Evolutionary conservation across 2,113 vertebrate species (phyloP).

Genomic region (Bettongia penicillata): DNA sequence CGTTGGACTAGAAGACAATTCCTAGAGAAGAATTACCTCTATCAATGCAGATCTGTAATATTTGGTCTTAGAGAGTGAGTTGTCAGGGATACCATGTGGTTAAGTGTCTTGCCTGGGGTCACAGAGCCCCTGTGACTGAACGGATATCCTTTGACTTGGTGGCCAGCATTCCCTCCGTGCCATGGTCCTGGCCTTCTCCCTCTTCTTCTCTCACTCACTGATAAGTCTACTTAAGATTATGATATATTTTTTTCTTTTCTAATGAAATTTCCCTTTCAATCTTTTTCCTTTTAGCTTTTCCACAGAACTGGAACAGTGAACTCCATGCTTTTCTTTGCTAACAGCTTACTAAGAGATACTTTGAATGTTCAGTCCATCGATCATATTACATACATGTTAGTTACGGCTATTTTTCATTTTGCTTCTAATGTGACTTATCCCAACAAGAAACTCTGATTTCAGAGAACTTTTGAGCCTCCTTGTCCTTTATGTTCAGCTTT

Average conservation of each 20-base stretch:
- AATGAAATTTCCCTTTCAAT: conserved; percentile 73
- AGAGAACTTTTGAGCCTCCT: conserved; percentile 72
- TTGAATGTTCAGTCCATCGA: conserved; percentile 73
- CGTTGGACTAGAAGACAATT: neutral
- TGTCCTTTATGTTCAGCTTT: conserved; percentile 75
- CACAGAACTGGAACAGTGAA: conserved; percentile 65
- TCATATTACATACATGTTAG: conserved; percentile 80
- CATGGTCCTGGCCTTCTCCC: neutral
- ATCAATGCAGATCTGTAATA: neutral
- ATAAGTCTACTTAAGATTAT: neutral
- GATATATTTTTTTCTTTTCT: conserved; percentile 66
- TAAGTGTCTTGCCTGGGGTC: neutral
- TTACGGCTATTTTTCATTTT: conserved; percentile 80
- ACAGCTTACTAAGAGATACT: conserved; percentile 74
- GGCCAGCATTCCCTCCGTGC: neutral
- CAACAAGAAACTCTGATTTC: conserved; percentile 71
- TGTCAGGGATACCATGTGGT: neutral
- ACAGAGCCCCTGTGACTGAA: neutral
- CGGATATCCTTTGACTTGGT: neutral
- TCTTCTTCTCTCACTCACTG: neutral
- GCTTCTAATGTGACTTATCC: conserved; percentile 78
- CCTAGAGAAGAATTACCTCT: neutral
- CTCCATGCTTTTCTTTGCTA: conserved; percentile 65
- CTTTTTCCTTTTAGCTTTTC: conserved; percentile 71
- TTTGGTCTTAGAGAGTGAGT: neutral